Base-by-base conservation (phyloP, 2,888 invertebrate genomes). In the Ectemnius lituratus region DNA sequence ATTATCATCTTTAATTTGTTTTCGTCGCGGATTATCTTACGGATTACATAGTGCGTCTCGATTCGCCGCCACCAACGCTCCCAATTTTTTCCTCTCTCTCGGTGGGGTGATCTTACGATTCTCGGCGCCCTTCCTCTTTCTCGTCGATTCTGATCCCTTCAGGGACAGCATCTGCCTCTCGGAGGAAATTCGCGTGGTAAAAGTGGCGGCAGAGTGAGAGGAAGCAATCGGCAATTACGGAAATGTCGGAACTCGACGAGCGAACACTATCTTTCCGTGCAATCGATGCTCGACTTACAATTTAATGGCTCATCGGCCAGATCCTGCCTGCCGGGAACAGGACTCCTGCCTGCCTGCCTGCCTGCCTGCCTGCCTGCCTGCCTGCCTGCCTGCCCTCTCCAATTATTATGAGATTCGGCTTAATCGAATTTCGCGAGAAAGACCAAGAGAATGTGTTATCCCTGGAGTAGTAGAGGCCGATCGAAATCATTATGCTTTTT, bases 1-100 rank as follows among this genome's bases (percentile, higher is more conserved):
- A 83, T 85, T 85, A 86, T 87, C 82, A 78, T 85, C 82, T 81
- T 86, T 85, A 87, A 87, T 87, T 84, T 81, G 82, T 82, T 85
- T 78, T 77, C 84, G 73, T 67, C 62, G 72, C 66, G 69, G 79
- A 84, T 81, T 79, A 81, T 84, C 77, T 72, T 70, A 66, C 49
- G 76, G 81, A 83, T 83, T 82, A 37, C 37, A 37, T 37, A 84
- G 73, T 66, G 56, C 70, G 64, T 72, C 75, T 74, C 46, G 3
- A 23, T 23, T 23, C 23, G 23, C 1, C 23, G 2, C 46, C 47
- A 46, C 66, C 78, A 66, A 49, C 67, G 52, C 61, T 28, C 63
- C 65, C 69, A 62, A 18, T 63, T 18, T 70, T 64, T 56, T 62
- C 60, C 56, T 27, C 37, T 27, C 37, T 46, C 20, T 56, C 23